phyloP scores from a whole-genome alignment of 2,888 invertebrate species.

The Brachypterus glaber region DNA sequence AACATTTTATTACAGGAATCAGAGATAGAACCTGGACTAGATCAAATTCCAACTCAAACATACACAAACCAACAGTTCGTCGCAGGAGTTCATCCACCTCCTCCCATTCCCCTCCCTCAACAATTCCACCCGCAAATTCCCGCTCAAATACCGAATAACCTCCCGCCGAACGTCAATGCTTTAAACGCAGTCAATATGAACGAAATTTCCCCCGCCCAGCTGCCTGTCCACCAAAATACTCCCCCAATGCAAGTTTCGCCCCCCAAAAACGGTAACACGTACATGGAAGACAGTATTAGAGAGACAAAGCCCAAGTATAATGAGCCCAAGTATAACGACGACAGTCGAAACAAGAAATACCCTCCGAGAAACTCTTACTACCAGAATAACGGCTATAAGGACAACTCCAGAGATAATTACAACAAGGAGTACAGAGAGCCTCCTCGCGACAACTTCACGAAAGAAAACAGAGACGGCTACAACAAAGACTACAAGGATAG shows the following conservation, averaged over 20 bases:
- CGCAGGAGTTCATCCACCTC: constrained; percentile 42
- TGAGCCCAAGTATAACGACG: not conserved
- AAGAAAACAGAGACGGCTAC: no score
- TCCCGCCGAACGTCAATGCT: constrained; percentile 26
- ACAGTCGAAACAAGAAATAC: not conserved
- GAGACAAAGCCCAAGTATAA: not conserved
- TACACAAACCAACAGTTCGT: constrained; percentile 77
- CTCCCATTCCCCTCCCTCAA: constrained; percentile 49
- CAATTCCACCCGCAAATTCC: constrained; percentile 32
- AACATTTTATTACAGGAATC: constrained; percentile 48
- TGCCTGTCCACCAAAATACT: not conserved
- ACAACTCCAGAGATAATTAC: not conserved
- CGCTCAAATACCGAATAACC: constrained; percentile 21
- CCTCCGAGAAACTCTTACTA: not conserved
- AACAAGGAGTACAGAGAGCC: no score
- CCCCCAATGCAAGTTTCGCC: not conserved
- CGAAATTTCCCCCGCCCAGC: not conserved
- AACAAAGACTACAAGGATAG: constrained; percentile 1
- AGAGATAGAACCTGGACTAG: constrained; percentile 64
- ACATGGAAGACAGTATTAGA: not conserved
- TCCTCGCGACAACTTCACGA: no score
- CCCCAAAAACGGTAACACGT: not conserved
- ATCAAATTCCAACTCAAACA: constrained; percentile 68
- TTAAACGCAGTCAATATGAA: constrained; percentile 3
- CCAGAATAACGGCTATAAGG: constrained; percentile 3